Percentiles rank a stretch among this genome's conserved stretches.
Conservation (phyloP, 2,113 vertebrate genomes). For the Phainopepla nitens region DNA sequence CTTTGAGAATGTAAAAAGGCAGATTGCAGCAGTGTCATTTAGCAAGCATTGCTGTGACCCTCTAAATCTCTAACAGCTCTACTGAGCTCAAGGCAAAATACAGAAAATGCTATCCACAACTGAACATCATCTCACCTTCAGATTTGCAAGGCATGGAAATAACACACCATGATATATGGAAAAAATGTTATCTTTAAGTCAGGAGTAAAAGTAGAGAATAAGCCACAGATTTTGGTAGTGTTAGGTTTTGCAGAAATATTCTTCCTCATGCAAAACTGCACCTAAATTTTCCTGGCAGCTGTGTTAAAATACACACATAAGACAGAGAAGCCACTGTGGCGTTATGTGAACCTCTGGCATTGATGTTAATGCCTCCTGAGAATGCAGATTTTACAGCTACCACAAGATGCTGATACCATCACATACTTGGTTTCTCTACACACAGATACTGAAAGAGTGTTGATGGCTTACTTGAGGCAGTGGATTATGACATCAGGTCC, state of each 20-base stretch:
- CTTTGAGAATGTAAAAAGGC: background rate
- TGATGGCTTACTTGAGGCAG: background rate
- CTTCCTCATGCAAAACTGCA: background rate
- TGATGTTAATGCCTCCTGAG: background rate
- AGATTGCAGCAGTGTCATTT: background rate
- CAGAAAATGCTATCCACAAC: background rate
- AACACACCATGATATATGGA: background rate
- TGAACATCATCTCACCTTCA: background rate
- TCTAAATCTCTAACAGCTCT: background rate
- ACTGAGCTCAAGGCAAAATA: background rate
- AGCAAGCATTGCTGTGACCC: background rate
- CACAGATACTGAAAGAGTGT: background rate
- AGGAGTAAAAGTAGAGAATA: background rate
- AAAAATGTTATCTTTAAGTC: background rate
- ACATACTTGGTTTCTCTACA: background rate
- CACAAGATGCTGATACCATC: background rate
- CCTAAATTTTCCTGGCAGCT: background rate
- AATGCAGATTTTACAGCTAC: background rate
- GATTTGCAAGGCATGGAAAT: background rate
- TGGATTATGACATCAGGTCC: background rate
- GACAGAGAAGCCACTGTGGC: background rate
- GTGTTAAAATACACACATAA: background rate
- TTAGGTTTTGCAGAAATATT: background rate
- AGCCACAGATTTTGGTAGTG: background rate
- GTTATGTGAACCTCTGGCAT: background rate